Conservation (phyloP, 92 coral and sea anemone genomes). For the Umimayanthus chanpuru region DNA sequence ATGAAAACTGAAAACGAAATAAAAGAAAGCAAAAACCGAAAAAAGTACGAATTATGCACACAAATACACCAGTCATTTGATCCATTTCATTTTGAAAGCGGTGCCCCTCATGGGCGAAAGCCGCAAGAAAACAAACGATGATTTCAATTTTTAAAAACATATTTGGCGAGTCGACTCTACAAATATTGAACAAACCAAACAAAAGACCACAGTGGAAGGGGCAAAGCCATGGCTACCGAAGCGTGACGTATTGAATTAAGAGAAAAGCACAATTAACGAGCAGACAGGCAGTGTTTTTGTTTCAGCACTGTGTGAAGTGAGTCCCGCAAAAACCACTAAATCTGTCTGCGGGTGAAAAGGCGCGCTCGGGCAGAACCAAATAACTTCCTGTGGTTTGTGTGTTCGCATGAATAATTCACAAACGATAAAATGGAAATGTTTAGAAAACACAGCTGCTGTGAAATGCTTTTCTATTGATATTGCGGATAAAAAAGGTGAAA, state of each 20-base stretch:
- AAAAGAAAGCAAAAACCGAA: neutral
- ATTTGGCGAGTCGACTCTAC: conserved; percentile 82
- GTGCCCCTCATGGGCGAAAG: conserved; percentile 55
- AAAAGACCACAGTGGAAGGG: conserved; percentile 70
- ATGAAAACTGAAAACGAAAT: neutral
- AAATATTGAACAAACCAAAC: conserved; percentile 81
- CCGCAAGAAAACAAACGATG: conserved; percentile 86
- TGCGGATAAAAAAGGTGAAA: conserved; percentile 67
- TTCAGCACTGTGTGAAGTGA: conserved; percentile 70
- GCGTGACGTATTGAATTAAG: conserved; percentile 69
- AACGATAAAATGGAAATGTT: conserved; percentile 90
- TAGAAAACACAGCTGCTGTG: conserved; percentile 91
- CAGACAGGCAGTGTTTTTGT: conserved; percentile 74
- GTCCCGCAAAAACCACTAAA: conserved; percentile 85
- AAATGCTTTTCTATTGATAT: conserved; percentile 74
- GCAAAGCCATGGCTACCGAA: conserved; percentile 63
- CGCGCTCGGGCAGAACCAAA: conserved; percentile 83
- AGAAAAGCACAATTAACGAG: conserved; percentile 70
- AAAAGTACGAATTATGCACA: neutral
- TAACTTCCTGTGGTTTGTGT: conserved; percentile 61
- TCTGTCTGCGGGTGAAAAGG: conserved; percentile 85
- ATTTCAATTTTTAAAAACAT: conserved; percentile 77
- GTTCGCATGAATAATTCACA: conserved; percentile 81
- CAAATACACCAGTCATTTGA: conserved; percentile 24
- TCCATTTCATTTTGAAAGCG: conserved; percentile 53